Evolutionary conservation across 2,113 vertebrate species (phyloP).

Genomic region (Vulpes vulpes): DNA sequence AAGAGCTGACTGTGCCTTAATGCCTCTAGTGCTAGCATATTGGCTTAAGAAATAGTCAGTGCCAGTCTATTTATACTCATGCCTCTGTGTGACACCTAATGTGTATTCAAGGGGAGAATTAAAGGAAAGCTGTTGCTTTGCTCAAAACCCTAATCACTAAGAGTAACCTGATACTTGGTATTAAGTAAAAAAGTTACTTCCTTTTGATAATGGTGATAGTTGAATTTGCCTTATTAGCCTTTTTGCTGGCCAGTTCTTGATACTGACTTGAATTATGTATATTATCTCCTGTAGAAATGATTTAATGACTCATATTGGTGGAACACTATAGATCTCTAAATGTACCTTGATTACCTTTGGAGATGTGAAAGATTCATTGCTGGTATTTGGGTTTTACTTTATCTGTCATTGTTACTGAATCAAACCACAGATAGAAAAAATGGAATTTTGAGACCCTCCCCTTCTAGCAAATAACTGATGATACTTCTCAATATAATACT

Average conservation of each 20-base stretch:
- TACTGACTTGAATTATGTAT: background rate
- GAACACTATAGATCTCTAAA: background rate
- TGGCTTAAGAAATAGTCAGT: background rate
- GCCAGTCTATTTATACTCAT: background rate
- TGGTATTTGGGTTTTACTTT: background rate
- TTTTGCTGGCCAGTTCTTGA: background rate
- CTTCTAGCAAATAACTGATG: constrained; percentile 64
- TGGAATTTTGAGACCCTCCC: constrained; percentile 57
- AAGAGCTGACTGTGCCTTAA: background rate
- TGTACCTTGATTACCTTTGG: background rate
- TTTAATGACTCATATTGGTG: background rate
- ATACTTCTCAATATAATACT: constrained; percentile 50
- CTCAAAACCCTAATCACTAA: background rate
- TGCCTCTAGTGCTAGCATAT: background rate
- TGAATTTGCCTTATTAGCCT: background rate
- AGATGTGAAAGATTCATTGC: background rate
- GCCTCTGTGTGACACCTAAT: background rate
- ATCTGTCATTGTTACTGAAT: background rate
- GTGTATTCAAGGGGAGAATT: background rate
- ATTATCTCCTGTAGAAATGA: background rate
- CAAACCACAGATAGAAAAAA: constrained; percentile 41
- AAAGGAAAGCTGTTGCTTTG: background rate
- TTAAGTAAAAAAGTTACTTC: background rate
- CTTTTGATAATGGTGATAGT: background rate
- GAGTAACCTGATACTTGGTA: background rate